Evolutionary conservation across 1,140 invertebrate species (phyloP).

Genomic region (Meloidogyne hapla): DNA sequence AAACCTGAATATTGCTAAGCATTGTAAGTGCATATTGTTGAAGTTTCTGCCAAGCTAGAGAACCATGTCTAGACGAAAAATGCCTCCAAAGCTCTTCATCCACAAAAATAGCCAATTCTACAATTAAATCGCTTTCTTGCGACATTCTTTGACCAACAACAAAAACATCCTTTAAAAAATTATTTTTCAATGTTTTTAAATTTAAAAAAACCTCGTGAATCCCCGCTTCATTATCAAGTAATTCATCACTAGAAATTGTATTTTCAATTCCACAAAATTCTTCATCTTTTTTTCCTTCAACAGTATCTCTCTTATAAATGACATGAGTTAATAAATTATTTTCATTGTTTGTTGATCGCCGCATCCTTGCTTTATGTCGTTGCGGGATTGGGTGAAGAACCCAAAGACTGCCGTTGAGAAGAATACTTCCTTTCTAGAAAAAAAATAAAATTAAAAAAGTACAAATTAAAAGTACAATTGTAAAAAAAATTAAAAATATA

Average conservation of each 20-base stretch:
- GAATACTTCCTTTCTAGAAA: conserved; percentile 62
- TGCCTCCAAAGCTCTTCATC: conserved; percentile 61
- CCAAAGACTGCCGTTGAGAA: conserved; percentile 46
- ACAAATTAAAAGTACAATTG: too few species aligned
- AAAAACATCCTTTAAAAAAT: conserved; percentile 51
- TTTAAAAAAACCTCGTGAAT: conserved; percentile 34
- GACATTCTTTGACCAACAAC: conserved; percentile 55
- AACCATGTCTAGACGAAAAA: conserved; percentile 59
- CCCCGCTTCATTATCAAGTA: conserved; percentile 60
- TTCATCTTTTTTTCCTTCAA: conserved; percentile 24
- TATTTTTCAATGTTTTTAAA: conserved; percentile 22
- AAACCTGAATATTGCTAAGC: conserved; percentile 18
- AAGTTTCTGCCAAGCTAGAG: conserved; percentile 54
- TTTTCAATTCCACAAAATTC: conserved; percentile 63
- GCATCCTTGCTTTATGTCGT: conserved; percentile 42
- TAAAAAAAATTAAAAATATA: neutral
- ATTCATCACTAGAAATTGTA: conserved; percentile 58
- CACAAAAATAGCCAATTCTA: conserved; percentile 62
- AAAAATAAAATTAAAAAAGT: conserved; percentile 15
- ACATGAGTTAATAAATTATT: conserved; percentile 51
- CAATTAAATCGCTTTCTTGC: conserved; percentile 57
- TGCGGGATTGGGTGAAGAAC: conserved; percentile 63
- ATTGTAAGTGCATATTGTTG: conserved; percentile 45
- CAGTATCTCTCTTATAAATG: conserved; percentile 57
- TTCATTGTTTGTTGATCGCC: conserved; percentile 42